Percentiles rank a stretch among this genome's conserved stretches.
These are phyloP conservation scores for Procavia capensis DNA, from an alignment of 2,113 vertebrate species.

Conservation along the genomic window DNA sequence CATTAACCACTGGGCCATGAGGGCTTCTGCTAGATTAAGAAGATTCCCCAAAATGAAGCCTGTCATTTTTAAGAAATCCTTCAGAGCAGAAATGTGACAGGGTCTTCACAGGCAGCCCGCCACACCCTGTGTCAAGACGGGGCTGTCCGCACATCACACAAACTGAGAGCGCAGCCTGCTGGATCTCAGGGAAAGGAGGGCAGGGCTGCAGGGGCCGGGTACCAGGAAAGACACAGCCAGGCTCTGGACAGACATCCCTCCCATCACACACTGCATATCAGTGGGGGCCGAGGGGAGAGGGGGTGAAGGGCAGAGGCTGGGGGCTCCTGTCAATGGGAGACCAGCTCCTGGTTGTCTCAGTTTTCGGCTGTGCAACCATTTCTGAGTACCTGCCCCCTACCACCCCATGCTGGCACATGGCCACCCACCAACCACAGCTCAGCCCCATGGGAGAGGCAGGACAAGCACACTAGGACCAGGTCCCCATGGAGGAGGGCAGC, in stretches of 20 bases:
- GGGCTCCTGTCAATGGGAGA: neutral
- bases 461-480: neutral
- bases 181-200: neutral
- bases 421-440: neutral
- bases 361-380: neutral
- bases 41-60: conserved; percentile 41
- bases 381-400: neutral
- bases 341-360: neutral
- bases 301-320: neutral
- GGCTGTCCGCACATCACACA: neutral
- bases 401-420: neutral
- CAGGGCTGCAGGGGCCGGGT: neutral
- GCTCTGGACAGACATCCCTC: neutral
- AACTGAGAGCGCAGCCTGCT: neutral
- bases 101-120: conserved; percentile 17
- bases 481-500: too few relatives aligned
- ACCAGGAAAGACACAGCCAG: neutral
- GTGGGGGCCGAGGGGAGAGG: too few relatives aligned
- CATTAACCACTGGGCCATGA: too few relatives aligned
- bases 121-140: accelerated
- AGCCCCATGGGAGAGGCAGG: neutral
- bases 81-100: conserved; percentile 29
- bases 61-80: conserved; percentile 48
- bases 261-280: neutral
- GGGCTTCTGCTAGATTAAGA: conserved; percentile 21